A percentile compares a stretch with the other conserved stretches of the same genome.
Conservation (phyloP, 2,797 vertebrate genomes). For the Urocyon cinereoargenteus region DNA sequence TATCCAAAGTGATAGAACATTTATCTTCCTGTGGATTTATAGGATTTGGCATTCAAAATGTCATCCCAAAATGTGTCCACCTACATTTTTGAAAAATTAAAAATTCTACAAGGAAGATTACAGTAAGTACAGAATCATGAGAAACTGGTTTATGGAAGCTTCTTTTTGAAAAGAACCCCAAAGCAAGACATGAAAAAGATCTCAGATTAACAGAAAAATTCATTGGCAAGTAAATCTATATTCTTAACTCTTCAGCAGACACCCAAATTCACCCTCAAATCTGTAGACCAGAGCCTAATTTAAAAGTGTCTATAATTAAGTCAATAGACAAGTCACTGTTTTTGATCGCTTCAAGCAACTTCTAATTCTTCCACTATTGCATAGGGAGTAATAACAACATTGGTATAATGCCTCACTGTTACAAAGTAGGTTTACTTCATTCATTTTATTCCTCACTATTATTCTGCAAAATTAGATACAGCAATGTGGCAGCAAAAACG, state of each 20-base stretch:
- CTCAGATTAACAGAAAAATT: neutral
- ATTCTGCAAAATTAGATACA: slow-evolving; percentile 37
- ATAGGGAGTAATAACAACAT: slow-evolving; percentile 38
- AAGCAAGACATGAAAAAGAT: neutral
- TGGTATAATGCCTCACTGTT: slow-evolving; percentile 1
- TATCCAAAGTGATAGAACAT: neutral
- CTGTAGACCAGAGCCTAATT: neutral
- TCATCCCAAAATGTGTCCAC: neutral
- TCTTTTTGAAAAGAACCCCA: slow-evolving; percentile 18
- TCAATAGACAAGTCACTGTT: neutral
- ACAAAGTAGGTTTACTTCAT: neutral
- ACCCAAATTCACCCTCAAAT: neutral
- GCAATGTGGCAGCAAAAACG: slow-evolving; percentile 18
- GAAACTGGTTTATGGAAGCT: neutral
- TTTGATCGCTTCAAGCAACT: neutral
- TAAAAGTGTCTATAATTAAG: slow-evolving; percentile 32
- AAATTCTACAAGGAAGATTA: neutral
- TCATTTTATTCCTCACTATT: slow-evolving; percentile 49
- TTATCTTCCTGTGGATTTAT: neutral
- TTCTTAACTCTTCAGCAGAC: neutral
- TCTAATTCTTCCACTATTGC: neutral
- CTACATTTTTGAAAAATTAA: neutral
- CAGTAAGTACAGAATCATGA: neutral
- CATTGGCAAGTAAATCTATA: neutral
- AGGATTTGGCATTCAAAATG: neutral